These are phyloP conservation scores for Lycocerus yunnanus DNA, from an alignment of 2,888 invertebrate genomes.

Conservation along the genomic window DNA sequence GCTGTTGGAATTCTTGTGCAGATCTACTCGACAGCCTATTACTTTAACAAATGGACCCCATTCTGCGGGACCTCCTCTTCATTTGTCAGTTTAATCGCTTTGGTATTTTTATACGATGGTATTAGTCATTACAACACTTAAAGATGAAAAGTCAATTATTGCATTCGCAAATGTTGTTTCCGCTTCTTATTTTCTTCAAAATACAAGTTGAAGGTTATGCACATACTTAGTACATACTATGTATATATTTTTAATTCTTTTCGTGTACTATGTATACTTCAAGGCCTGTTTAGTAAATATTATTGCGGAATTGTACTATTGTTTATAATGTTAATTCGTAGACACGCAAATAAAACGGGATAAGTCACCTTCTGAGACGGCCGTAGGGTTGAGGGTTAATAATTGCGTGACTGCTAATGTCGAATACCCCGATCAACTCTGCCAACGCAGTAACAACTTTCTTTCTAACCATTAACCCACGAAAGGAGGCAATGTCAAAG, in stretches of 20 bases:
- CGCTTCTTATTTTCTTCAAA: too few relatives aligned
- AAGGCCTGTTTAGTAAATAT: neutral
- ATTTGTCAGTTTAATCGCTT: neutral
- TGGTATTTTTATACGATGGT: neutral
- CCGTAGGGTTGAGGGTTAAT: neutral
- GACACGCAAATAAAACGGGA: neutral
- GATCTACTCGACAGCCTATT: neutral
- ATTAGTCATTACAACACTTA: neutral
- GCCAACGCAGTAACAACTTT: too few relatives aligned
- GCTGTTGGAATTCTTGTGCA: neutral
- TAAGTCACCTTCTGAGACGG: neutral
- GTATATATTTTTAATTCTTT: neutral
- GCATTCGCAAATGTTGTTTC: neutral
- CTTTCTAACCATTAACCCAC: too few relatives aligned
- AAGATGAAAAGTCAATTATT: neutral
- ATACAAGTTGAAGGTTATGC: neutral
- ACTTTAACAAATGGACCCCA: neutral
- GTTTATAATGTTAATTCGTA: neutral
- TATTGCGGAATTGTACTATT: neutral
- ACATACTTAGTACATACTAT: neutral
- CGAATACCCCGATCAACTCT: too few relatives aligned
- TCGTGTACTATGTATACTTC: neutral
- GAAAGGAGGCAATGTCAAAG: too few relatives aligned
- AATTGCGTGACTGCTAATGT: too few relatives aligned
- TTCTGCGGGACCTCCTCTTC: neutral